Conservation (phyloP, 2,113 vertebrate species). For the Oncorhynchus masou region DNA sequence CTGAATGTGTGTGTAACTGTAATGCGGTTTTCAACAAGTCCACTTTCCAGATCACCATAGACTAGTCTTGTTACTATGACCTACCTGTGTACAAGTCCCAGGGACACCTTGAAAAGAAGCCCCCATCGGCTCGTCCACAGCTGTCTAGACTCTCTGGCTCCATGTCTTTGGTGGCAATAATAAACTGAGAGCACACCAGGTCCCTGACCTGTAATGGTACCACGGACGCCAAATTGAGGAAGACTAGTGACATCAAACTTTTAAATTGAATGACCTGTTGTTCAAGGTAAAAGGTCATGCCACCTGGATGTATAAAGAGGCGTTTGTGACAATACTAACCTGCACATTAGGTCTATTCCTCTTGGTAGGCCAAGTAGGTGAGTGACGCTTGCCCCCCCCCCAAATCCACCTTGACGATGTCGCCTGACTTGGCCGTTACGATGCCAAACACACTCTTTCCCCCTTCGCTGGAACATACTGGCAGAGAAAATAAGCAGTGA, state of each 20-base stretch:
- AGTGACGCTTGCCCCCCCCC: slow-evolving; percentile 81
- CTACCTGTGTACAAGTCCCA: too few species aligned
- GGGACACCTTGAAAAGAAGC: too few species aligned
- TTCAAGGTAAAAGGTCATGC: not conserved
- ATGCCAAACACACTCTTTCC: slow-evolving; percentile 87
- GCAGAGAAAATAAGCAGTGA: slow-evolving; percentile 8
- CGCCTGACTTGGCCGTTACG: slow-evolving; percentile 83
- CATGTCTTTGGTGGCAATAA: too few species aligned
- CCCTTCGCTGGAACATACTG: slow-evolving; percentile 92
- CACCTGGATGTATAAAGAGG: not conserved
- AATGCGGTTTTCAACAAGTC: too few species aligned
- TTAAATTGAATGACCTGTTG: not conserved
- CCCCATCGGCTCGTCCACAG: too few species aligned
- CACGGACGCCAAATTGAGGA: not conserved
- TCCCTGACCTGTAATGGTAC: too few species aligned
- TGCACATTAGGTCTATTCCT: slow-evolving; percentile 92
- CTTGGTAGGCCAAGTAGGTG: slow-evolving; percentile 93
- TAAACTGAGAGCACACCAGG: too few species aligned
- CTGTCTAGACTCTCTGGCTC: too few species aligned
- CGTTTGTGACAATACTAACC: slow-evolving; percentile 55
- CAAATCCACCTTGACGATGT: slow-evolving; percentile 88
- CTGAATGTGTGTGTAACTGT: too few species aligned
- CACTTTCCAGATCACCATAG: too few species aligned
- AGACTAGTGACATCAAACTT: not conserved
- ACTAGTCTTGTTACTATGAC: too few species aligned